Conservation (phyloP, 2,797 vertebrate species). For the Hemitrygon akajei region DNA sequence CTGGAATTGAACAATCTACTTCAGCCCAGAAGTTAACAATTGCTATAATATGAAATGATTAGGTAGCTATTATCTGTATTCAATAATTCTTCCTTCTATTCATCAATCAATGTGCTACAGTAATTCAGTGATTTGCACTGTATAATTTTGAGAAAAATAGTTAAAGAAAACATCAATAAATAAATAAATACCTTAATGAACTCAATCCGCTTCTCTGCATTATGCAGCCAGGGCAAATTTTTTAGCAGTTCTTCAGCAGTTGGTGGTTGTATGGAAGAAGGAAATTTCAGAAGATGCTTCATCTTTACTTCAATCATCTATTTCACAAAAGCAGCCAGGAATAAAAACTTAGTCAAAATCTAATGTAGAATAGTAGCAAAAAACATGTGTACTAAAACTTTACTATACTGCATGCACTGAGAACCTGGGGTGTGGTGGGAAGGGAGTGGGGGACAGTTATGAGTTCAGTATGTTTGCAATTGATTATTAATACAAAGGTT, state of each 20-base stretch:
- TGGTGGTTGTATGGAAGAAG: constrained; percentile 42
- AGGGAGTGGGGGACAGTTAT: too few relatives aligned
- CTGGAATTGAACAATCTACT: too few relatives aligned
- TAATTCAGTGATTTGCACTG: neutral
- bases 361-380: neutral
- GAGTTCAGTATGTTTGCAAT: too few relatives aligned
- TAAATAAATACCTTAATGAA: constrained; percentile 48
- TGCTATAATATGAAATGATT: too few relatives aligned
- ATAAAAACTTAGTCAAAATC: neutral
- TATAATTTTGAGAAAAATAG: neutral
- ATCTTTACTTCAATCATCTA: constrained; percentile 49
- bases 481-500: too few relatives aligned
- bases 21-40: too few relatives aligned
- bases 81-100: too few relatives aligned
- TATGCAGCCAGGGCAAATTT: constrained; percentile 49
- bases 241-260: constrained; percentile 41
- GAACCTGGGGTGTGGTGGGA: too few relatives aligned
- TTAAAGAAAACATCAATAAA: neutral
- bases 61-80: too few relatives aligned
- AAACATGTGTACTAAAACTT: neutral
- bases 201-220: constrained; percentile 40
- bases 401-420: too few relatives aligned
- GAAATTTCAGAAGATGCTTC: constrained; percentile 43
- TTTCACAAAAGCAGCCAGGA: neutral
- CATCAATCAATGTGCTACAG: too few relatives aligned